Evolutionary conservation across 2,113 vertebrate species (phyloP).

Genomic region (Bos indicus): DNA sequence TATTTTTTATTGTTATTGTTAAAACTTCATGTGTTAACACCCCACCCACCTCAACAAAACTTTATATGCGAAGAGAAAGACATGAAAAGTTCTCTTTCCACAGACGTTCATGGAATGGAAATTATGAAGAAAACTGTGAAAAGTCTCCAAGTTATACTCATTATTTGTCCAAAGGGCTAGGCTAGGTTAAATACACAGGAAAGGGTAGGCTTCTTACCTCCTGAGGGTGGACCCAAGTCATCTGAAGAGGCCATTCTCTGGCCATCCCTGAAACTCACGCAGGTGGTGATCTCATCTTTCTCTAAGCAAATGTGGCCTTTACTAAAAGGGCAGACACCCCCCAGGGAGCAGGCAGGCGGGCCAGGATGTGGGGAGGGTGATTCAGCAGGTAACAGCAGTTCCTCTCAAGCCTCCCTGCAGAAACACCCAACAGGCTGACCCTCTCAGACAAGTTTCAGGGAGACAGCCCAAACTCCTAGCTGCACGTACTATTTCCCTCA

Average conservation of each 20-base stretch:
- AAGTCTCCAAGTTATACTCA: not conserved
- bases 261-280: not conserved
- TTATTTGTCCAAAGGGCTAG: not conserved
- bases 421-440: not conserved
- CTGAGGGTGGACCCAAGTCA: not conserved
- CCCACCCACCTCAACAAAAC: not conserved
- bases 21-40: not conserved
- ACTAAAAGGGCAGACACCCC: not conserved
- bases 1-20: not conserved
- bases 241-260: not conserved
- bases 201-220: not conserved
- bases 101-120: constrained; percentile 19
- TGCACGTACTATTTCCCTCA: not conserved
- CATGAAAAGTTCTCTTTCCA: not conserved
- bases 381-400: constrained; percentile 39
- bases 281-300: constrained; percentile 47
- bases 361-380: constrained; percentile 58
- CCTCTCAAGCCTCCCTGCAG: not conserved
- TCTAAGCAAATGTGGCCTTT: not conserved
- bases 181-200: constrained; percentile 32
- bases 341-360: not conserved
- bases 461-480: not conserved
- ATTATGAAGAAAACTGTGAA: constrained; percentile 21
- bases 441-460: not conserved
- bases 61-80: not conserved